Evolutionary conservation across 2,797 vertebrate species (phyloP).

Genomic region (Leontopithecus rosalia): DNA sequence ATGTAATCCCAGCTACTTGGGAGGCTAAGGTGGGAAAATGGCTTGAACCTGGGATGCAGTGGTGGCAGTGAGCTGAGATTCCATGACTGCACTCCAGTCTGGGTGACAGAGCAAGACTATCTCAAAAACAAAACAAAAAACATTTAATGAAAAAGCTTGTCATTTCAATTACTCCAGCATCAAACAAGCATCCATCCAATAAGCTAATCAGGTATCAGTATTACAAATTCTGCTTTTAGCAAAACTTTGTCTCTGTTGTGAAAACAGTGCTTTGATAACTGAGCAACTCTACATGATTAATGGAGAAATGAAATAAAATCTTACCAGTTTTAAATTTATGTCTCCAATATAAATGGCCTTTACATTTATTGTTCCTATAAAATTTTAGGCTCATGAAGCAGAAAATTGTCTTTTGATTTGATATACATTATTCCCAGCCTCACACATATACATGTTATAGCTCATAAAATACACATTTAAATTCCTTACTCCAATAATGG

Average conservation of each 20-base stretch:
- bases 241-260: not conserved
- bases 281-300: not conserved
- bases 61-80: not conserved
- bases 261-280: not conserved
- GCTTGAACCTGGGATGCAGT: not conserved
- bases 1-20: not conserved
- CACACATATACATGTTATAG: fast-evolving
- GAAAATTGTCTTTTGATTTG: not conserved
- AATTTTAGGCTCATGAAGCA: not conserved
- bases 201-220: not conserved
- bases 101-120: not conserved
- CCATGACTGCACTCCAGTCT: not conserved
- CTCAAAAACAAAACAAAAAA: not conserved
- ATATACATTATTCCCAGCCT: not conserved
- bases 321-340: not conserved
- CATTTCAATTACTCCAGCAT: not conserved
- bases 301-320: not conserved
- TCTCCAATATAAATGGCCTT: not conserved
- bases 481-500: not conserved
- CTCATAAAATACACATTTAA: not conserved
- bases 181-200: not conserved
- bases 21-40: not conserved
- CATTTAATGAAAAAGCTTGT: not conserved
- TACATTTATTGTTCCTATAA: not conserved
- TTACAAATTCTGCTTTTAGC: not conserved